A percentile compares a stretch with the other conserved stretches of the same genome.
These are phyloP conservation scores for Typhlichthys subterraneus DNA, from an alignment of 2,797 vertebrate genomes.

Conservation along the genomic window DNA sequence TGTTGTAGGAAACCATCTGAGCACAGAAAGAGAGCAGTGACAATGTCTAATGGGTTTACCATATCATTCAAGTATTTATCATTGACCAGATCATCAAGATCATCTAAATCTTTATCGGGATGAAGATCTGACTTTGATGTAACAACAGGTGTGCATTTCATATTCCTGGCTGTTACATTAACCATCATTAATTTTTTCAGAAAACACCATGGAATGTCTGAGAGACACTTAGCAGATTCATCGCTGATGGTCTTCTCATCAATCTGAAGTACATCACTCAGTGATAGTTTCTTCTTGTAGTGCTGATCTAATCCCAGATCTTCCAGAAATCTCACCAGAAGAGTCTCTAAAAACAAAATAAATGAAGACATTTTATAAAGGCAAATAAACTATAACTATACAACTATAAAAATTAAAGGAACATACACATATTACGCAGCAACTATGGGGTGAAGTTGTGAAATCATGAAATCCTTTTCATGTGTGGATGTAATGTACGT, in stretches of 20 bases:
- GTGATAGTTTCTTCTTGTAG: slow-evolving; percentile 55
- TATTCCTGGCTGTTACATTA: slow-evolving; percentile 65
- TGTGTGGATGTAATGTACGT: too few species aligned
- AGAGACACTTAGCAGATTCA: slow-evolving; percentile 34
- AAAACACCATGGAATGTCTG: slow-evolving; percentile 63
- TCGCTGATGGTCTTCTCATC: slow-evolving; percentile 47
- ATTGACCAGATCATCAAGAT: slow-evolving; percentile 7
- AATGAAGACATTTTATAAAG: too few species aligned
- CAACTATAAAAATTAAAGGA: too few species aligned
- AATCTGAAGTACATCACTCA: slow-evolving; percentile 62
- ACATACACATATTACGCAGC: too few species aligned
- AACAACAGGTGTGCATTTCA: slow-evolving; percentile 12
- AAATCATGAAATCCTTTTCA: too few species aligned
- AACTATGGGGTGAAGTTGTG: too few species aligned
- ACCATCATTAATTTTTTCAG: slow-evolving; percentile 72
- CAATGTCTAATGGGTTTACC: slow-evolving; percentile 75
- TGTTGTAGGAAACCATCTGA: slow-evolving; percentile 81
- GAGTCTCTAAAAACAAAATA: too few species aligned
- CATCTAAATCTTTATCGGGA: slow-evolving; percentile 6
- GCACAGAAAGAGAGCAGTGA: slow-evolving; percentile 80
- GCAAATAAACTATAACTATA: too few species aligned
- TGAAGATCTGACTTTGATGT: neutral
- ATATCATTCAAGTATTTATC: too few species aligned
- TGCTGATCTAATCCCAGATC: slow-evolving; percentile 53
- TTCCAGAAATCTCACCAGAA: slow-evolving; percentile 37